Percentiles rank a stretch among this genome's conserved stretches.
phyloP scores from a whole-genome alignment of 2,888 invertebrate species.

The Incurvaria masculella region DNA sequence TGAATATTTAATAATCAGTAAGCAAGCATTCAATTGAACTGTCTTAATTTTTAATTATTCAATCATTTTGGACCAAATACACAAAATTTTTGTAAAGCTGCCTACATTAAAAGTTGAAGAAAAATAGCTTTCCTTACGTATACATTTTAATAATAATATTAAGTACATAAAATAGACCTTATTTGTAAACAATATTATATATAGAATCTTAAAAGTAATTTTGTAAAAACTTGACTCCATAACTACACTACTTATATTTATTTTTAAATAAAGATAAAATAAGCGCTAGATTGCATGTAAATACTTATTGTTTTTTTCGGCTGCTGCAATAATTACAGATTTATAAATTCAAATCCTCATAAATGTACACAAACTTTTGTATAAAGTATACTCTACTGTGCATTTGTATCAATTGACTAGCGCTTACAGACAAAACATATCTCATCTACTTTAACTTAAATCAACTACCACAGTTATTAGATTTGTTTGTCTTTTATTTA shows the following conservation, averaged over 20 bases:
- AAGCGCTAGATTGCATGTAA: slow-evolving; percentile 42
- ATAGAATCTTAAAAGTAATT: slow-evolving; percentile 56
- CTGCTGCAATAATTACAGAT: background rate
- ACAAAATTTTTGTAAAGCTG: too few relatives aligned
- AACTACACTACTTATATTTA: slow-evolving; percentile 40
- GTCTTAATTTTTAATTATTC: too few relatives aligned
- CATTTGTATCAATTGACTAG: slow-evolving; percentile 31
- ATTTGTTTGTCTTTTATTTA: slow-evolving; percentile 23
- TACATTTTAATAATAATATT: slow-evolving; percentile 56
- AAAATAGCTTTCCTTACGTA: slow-evolving; percentile 8
- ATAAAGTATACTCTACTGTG: slow-evolving; percentile 19
- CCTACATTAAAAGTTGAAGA: too few relatives aligned
- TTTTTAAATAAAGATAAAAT: slow-evolving; percentile 28
- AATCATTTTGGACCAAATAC: too few relatives aligned
- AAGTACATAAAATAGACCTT: slow-evolving; percentile 58
- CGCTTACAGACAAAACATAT: slow-evolving; percentile 28
- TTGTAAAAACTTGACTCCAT: slow-evolving; percentile 49
- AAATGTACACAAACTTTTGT: background rate
- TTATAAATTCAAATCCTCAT: background rate
- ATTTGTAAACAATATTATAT: slow-evolving; percentile 58
- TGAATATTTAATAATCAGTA: too few relatives aligned
- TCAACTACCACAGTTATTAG: slow-evolving; percentile 46
- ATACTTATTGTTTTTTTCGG: too few relatives aligned
- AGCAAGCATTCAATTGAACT: too few relatives aligned
- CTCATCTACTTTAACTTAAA: slow-evolving; percentile 9